Percentiles rank a stretch among this genome's conserved stretches.
Conservation (phyloP, 2,888 invertebrate genomes). For the Tetheella fluctuosa region DNA sequence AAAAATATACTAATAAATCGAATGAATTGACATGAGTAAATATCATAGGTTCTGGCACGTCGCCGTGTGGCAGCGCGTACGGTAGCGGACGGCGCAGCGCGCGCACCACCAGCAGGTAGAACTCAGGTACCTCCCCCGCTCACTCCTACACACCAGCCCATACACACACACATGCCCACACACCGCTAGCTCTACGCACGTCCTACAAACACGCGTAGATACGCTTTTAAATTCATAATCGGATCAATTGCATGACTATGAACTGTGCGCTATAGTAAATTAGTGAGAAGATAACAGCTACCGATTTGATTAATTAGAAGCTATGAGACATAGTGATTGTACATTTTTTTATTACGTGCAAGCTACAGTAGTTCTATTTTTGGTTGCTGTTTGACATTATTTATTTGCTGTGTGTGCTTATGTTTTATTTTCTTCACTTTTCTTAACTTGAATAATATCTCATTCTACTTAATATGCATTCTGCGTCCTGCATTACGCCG, state of each 20-base stretch:
- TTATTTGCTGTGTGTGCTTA: too few relatives aligned
- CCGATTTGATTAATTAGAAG: too few relatives aligned
- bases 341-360: too few relatives aligned
- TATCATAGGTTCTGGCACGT: constrained; percentile 70
- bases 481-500: too few relatives aligned
- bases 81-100: constrained; percentile 78
- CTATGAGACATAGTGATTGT: too few relatives aligned
- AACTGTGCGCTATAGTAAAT: background rate
- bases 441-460: too few relatives aligned
- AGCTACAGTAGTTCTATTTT: too few relatives aligned
- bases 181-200: constrained; percentile 31
- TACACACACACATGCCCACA: constrained; percentile 17
- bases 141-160: constrained; percentile 50
- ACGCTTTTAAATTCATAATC: background rate
- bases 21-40: background rate
- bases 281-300: too few relatives aligned
- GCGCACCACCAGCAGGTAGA: constrained; percentile 84
- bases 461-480: too few relatives aligned
- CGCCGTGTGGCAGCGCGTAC: constrained; percentile 74
- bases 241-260: background rate
- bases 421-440: too few relatives aligned
- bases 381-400: too few relatives aligned
- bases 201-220: constrained; percentile 13
- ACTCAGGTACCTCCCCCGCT: constrained; percentile 81
- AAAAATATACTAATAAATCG: too few relatives aligned